Evolutionary conservation across 1,140 invertebrate species (phyloP), one percentile per base, ranked within the genome.

Genomic region (Drosophila kohkoa): DNA sequence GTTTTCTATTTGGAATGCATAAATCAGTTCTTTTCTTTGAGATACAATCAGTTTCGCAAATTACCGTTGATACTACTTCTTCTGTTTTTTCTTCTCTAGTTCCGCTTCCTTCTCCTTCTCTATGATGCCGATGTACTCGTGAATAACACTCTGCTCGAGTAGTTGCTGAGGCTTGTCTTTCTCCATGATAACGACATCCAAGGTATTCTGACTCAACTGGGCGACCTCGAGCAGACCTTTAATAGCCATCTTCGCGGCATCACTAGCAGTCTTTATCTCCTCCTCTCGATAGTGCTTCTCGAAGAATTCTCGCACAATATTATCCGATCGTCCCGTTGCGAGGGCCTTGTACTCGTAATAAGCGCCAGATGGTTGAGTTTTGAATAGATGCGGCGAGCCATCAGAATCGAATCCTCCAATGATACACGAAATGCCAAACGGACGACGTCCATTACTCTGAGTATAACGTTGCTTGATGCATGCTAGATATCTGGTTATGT

Each of bases 51-150:
- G 35, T 8, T 38, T 7, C 20, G 2, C 20, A 38, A 38, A 10
- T 7, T 8, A 7, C 8, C 32, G 6, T 35, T 7, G 51, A 8
- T 15, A 59, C 91, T 94, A 96, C 94, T 97, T 97, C 94, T 98
- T 99, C 87, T 98, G 96, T 92, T 99, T 99, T 92, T 99, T 99
- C 94, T 99, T 99, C 90, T 99, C 98, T 32, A 97, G 97, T 93
- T 99, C 98, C 87, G 98, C 98, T 93, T 99, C 98, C 88, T 99
- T 99, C 92, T 99, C 98, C 93, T 98, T 99, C 92, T 99, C 98
- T 88, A 99, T 99, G 91, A 98, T 96, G 51, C 95, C 95, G 3
- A 99, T 98, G 93, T 98, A 98, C 75, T 96, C 95, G 60, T 98
- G 97, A 77, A 99, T 98, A 51, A 97, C 97, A 49, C 97, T 96